These are phyloP conservation scores for Eilema depressum DNA, from an alignment of 2,888 invertebrate genomes.

Conservation along the genomic window DNA sequence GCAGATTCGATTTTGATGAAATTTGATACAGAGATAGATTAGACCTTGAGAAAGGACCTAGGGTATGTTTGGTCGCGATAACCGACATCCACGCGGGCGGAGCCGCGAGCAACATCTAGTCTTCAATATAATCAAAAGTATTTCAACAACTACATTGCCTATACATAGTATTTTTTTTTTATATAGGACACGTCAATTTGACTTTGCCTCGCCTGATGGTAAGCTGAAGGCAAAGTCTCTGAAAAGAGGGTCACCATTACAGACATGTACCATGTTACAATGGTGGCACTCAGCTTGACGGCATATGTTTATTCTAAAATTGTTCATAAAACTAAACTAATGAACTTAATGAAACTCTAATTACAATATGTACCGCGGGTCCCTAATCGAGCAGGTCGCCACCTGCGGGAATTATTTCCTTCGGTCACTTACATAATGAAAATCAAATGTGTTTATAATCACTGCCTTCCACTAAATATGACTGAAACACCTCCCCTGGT, in stretches of 20 bases:
- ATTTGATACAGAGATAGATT: too few species aligned
- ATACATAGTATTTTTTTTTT: too few species aligned
- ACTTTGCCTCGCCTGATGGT: too few species aligned
- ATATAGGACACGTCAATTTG: too few species aligned
- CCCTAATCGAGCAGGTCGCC: background rate
- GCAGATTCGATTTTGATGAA: too few species aligned
- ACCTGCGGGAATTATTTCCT: background rate
- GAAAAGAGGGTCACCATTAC: too few species aligned
- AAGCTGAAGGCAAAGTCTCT: too few species aligned
- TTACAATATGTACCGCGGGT: background rate
- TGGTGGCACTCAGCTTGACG: accelerated
- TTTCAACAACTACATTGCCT: background rate
- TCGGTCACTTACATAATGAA: background rate
- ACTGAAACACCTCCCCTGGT: background rate
- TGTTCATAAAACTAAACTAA: constrained; percentile 1
- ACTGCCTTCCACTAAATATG: background rate
- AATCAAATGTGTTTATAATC: constrained; percentile 1
- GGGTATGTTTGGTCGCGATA: too few species aligned
- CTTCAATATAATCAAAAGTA: background rate
- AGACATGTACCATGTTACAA: too few species aligned
- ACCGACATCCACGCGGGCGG: too few species aligned
- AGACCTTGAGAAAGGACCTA: too few species aligned
- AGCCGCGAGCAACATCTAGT: too few species aligned
- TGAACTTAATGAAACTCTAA: background rate
- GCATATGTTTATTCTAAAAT: background rate